Percentiles rank a stretch among this genome's conserved stretches.
These are phyloP conservation scores for Apoda limacodes DNA, from an alignment of 2,888 invertebrate species.

Conservation along the genomic window DNA sequence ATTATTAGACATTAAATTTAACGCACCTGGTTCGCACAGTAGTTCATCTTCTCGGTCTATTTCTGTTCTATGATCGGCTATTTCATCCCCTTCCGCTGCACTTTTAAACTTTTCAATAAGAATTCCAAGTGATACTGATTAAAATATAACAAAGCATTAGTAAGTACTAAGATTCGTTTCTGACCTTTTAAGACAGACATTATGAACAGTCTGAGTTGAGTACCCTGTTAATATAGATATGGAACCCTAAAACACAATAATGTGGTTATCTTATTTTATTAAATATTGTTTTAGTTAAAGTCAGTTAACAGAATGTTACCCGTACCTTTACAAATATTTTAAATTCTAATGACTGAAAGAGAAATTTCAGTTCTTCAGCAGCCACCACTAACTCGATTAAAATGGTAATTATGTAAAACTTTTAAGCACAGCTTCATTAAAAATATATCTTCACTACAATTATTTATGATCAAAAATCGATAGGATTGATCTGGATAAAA, in stretches of 20 bases:
- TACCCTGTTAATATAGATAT: slow-evolving; percentile 1
- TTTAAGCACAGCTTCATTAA: too few relatives aligned
- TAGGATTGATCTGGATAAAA: too few relatives aligned
- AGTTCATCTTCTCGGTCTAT: slow-evolving; percentile 23
- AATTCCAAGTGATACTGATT: slow-evolving; percentile 83
- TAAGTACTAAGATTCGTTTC: neutral
- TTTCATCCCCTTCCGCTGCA: slow-evolving; percentile 78
- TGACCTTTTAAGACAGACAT: slow-evolving; percentile 1
- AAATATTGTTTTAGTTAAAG: slow-evolving; percentile 1
- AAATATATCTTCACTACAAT: too few relatives aligned
- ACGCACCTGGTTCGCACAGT: slow-evolving; percentile 49
- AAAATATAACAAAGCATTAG: slow-evolving; percentile 9
- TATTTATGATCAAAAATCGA: too few relatives aligned
- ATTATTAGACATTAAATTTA: too few relatives aligned
- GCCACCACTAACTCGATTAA: too few relatives aligned
- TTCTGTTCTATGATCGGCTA: slow-evolving; percentile 27
- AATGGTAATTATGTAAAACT: too few relatives aligned
- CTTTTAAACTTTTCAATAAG: slow-evolving; percentile 83
- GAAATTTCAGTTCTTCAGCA: too few relatives aligned
- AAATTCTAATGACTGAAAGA: too few relatives aligned
- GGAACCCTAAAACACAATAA: neutral
- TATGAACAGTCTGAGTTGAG: slow-evolving; percentile 1
- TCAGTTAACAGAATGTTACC: too few relatives aligned
- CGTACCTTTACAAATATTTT: too few relatives aligned
- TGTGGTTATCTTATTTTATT: neutral